Evolutionary conservation across 2,888 invertebrate species (phyloP), one percentile per base, ranked within the genome.

Genomic region (Zaprionus obscuricornis): DNA sequence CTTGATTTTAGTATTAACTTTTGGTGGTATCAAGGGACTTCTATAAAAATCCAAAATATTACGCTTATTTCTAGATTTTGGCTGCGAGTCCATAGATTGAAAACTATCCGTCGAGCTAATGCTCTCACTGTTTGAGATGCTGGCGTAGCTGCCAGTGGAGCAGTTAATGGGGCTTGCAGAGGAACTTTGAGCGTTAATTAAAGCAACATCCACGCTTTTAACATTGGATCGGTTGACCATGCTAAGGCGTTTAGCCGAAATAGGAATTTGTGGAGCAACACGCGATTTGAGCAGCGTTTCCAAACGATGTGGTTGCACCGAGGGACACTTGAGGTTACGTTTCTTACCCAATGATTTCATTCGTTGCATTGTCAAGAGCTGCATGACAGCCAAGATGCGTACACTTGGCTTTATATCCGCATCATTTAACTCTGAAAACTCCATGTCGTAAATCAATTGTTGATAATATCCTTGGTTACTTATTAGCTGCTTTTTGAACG

Each of bases 371-470:
- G 13, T 22, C 14, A 75, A 39, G 1, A 56, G 11, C 1, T 29
- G 3, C 0, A 82, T n/a, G 0, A 82, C 14, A 0, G n/a, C 8
- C 10, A 3, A 1, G 2, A 29, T 26, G 6, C 34, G 42, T 0
- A 11, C 3, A 0, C 42, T 39, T 7, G 47, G 20, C 8, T 13
- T 5, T 1, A 11, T 16, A 4, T 24, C 10, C 1, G 16, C 6
- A 0, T 46, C 18, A 18, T 75, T 75, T 0, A 59, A 1, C n/a
- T 59, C 68, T 5, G 62, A 49, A 6, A 43, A 5, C 0, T 42
- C 13, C 3, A 37, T 11, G 0, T 24, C 4, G 0, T 6, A 13
- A 0, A 10, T 4, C 1, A n/a, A 7, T 1, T 14, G 0, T 1
- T 27, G 1, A n/a, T 4, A 0, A 3, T 5, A 8, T 2, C 0